Conservation (phyloP, 2,113 vertebrate species). For the Ginglymostoma cirratum region DNA sequence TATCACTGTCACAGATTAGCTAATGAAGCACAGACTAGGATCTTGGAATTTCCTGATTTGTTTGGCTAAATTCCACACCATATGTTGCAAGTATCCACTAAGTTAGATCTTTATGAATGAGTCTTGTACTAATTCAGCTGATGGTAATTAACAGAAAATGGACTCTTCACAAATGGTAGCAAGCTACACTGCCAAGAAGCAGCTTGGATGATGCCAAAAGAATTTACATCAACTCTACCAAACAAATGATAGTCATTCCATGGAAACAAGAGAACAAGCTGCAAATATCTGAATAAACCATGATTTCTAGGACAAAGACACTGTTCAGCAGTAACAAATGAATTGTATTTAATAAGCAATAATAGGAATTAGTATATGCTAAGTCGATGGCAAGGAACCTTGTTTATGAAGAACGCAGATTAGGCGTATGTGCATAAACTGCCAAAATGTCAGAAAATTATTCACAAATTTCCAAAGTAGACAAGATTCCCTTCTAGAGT, state of each 20-base stretch:
- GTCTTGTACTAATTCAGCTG: neutral
- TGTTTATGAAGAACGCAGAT: neutral
- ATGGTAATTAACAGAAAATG: neutral
- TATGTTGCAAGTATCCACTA: neutral
- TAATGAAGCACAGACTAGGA: neutral
- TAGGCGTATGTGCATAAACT: neutral
- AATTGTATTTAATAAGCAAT: neutral
- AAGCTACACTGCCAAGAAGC: neutral
- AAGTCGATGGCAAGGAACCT: neutral
- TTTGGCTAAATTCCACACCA: neutral
- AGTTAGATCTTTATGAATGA: neutral
- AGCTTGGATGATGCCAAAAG: neutral
- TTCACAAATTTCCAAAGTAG: neutral
- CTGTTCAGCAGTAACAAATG: neutral
- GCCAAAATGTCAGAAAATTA: neutral
- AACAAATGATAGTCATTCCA: neutral
- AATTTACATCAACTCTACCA: neutral
- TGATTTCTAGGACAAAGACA: neutral
- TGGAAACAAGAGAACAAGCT: neutral
- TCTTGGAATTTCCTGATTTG: neutral
- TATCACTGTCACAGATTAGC: neutral
- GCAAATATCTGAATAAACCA: neutral
- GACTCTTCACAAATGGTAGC: neutral
- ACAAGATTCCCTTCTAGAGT: neutral
- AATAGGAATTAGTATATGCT: neutral